Base-by-base conservation (phyloP, 2,888 invertebrate genomes). In the Tiphia femorata region DNA sequence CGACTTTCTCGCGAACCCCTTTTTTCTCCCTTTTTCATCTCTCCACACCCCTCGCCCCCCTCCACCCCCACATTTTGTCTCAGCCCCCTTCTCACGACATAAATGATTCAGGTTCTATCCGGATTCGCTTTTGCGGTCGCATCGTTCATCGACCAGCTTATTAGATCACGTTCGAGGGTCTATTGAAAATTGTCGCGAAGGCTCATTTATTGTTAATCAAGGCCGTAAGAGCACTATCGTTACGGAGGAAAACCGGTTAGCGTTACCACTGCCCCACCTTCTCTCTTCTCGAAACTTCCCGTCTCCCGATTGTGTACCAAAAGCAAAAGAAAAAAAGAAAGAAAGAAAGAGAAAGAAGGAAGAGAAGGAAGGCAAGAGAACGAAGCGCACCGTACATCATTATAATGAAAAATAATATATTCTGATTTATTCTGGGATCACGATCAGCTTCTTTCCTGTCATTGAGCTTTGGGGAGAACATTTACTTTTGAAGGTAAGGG, bases 401-500 rank as follows among this genome's bases (percentile, higher is more conserved):
- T 77, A 76, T 79, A 75, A 81, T 77, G 80, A 78, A 79, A 78
- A 82, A 82, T 83, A 83, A 83, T 83, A 79, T 83, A 81, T 83
- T 83, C 81, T 84, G 83, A 80, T 84, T 84, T 83, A 83, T 84
- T 84, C 81, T 84, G 82, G 84, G 84, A 81, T 84, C 81, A 78
- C 82, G 79, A 83, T 82, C 82, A 84, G 84, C 80, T 83, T 81
- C 84, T 84, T 84, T 84, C 84, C 82, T 84, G 84, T 80, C 82
- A 79, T 82, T 84, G 81, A 84, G 79, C 84, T 82, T 83, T 84
- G 84, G 82, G 82, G 84, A 84, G 84, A 83, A 83, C 82, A 80
- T 81, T 83, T 84, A 83, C 83, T 84, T 82, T 84, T 84, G 81
- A 84, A 84, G 84, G 84, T 84, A 84, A 84, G 84, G 82, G 82